phyloP scores from a whole-genome alignment of 2,113 vertebrate species.

The Caranx melampygus region DNA sequence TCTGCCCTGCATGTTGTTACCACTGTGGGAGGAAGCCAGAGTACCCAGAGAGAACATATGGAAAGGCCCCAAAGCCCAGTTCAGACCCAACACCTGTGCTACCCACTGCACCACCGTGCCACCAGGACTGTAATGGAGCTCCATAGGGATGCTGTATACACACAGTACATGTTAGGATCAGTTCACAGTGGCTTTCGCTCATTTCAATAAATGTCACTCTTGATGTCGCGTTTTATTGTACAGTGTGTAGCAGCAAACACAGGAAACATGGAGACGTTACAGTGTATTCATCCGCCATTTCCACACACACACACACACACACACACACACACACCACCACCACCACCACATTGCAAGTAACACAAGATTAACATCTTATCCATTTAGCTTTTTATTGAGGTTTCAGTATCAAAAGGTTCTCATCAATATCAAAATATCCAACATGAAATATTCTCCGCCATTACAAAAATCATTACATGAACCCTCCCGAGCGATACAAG shows the following conservation, averaged over 20 bases:
- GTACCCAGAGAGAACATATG: too few species aligned
- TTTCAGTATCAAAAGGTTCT: slow-evolving; percentile 62
- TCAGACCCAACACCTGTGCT: too few species aligned
- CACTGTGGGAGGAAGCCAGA: too few species aligned
- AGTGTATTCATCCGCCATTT: not conserved
- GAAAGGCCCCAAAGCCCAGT: too few species aligned
- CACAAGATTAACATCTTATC: slow-evolving; percentile 30
- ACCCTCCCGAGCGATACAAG: slow-evolving; percentile 24
- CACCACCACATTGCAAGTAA: not conserved
- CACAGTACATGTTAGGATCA: not conserved
- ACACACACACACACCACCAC: too few species aligned
- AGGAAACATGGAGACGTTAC: not conserved
- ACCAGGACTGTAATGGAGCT: not conserved
- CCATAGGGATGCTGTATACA: not conserved
- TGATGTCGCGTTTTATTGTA: not conserved
- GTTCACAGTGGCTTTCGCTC: not conserved
- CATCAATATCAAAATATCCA: slow-evolving; percentile 58
- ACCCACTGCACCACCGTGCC: too few species aligned
- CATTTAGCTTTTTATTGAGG: slow-evolving; percentile 71
- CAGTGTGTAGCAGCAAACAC: not conserved
- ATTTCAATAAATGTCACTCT: not conserved
- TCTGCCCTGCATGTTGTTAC: too few species aligned
- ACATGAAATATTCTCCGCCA: slow-evolving; percentile 42
- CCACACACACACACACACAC: not conserved
- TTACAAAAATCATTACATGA: slow-evolving; percentile 51